Conservation (phyloP, 2,113 vertebrate genomes). For the Numida meleagris region DNA sequence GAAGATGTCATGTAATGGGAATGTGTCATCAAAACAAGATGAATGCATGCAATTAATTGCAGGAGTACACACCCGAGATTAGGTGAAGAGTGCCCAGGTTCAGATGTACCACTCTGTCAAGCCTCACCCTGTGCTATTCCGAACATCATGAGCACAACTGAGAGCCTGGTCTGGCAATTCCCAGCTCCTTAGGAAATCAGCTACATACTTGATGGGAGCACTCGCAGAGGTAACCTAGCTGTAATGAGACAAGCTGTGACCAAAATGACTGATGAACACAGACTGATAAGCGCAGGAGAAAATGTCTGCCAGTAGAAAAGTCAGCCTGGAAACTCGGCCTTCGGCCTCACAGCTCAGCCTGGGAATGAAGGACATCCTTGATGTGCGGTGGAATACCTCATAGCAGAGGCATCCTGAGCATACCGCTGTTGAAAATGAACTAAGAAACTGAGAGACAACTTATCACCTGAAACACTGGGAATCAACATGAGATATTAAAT, state of each 20-base stretch:
- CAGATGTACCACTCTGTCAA: not conserved
- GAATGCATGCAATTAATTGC: constrained; percentile 45
- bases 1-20: constrained; percentile 26
- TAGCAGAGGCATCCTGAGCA: not conserved
- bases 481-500: not conserved
- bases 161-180: not conserved
- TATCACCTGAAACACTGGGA: not conserved
- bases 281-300: not conserved
- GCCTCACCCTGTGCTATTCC: not conserved
- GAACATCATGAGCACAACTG: not conserved
- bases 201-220: not conserved
- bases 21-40: constrained; percentile 26
- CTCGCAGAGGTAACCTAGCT: not conserved
- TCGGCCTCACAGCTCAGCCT: not conserved
- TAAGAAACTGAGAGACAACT: not conserved
- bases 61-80: not conserved
- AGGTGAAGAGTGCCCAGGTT: not conserved
- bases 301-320: not conserved
- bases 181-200: not conserved
- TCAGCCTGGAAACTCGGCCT: not conserved
- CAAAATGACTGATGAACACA: not conserved
- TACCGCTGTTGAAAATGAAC: not conserved
- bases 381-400: not conserved
- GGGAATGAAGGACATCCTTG: not conserved
- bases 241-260: not conserved